Evolutionary conservation across 1,140 invertebrate species (phyloP).

Genomic region (Drosophila grimshawi): DNA sequence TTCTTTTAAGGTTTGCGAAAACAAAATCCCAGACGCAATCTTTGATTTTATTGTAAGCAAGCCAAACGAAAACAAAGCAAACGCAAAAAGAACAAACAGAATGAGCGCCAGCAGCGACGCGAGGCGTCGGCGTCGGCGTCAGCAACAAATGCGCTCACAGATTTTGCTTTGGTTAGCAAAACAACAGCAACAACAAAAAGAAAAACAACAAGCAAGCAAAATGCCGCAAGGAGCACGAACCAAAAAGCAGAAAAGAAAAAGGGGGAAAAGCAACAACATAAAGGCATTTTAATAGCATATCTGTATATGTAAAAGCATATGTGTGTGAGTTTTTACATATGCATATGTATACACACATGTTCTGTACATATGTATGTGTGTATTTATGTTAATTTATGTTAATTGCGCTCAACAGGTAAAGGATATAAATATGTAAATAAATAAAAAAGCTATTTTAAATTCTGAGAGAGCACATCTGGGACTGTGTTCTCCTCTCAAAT

Average conservation of each 20-base stretch:
- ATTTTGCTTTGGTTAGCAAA: slow-evolving; percentile 56
- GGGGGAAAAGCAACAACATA: slow-evolving; percentile 8
- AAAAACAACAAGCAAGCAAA: slow-evolving; percentile 20
- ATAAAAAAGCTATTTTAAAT: too few relatives aligned
- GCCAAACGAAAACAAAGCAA: slow-evolving; percentile 45
- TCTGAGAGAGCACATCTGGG: too few relatives aligned
- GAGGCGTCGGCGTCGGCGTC: slow-evolving; percentile 34
- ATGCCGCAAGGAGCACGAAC: slow-evolving; percentile 29
- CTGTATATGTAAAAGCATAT: slow-evolving; percentile 8
- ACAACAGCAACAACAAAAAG: slow-evolving; percentile 35
- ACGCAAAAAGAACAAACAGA: slow-evolving; percentile 50
- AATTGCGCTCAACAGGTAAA: too few relatives aligned
- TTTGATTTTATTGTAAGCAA: slow-evolving; percentile 61
- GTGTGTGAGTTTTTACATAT: slow-evolving; percentile 17
- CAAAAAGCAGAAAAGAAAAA: slow-evolving; percentile 3
- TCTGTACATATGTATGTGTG: too few relatives aligned
- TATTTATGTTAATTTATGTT: too few relatives aligned
- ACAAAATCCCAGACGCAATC: slow-evolving; percentile 60
- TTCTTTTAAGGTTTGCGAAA: slow-evolving; percentile 52
- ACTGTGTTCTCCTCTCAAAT: slow-evolving; percentile 11
- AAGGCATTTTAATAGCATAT: slow-evolving; percentile 28
- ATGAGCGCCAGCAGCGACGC: slow-evolving; percentile 16
- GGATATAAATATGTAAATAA: too few relatives aligned
- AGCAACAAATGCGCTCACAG: slow-evolving; percentile 64
- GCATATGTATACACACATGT: background rate